These are phyloP conservation scores for Terrapene triunguis DNA, from an alignment of 2,113 vertebrate genomes.

Conservation along the genomic window DNA sequence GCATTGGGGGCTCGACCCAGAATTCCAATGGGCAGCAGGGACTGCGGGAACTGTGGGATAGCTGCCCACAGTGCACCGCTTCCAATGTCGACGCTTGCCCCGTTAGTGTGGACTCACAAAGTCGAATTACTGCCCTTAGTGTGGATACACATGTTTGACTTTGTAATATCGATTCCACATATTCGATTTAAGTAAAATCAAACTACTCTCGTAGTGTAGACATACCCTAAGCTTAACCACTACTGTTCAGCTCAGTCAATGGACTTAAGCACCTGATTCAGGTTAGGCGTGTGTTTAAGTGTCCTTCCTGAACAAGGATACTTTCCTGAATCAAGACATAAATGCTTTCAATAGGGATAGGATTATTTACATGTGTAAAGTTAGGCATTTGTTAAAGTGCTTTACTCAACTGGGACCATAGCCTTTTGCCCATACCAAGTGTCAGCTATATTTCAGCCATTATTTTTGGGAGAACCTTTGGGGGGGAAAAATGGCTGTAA, in stretches of 20 bases:
- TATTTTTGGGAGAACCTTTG: neutral
- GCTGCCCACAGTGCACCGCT: too few species aligned
- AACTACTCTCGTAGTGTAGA: too few species aligned
- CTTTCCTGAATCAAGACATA: neutral
- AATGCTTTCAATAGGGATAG: neutral
- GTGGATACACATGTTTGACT: too few species aligned
- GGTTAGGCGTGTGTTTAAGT: neutral
- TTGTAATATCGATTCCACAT: too few species aligned
- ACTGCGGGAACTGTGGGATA: too few species aligned
- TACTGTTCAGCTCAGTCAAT: neutral
- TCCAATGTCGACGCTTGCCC: too few species aligned
- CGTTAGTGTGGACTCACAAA: too few species aligned
- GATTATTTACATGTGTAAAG: neutral
- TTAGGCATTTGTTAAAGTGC: neutral
- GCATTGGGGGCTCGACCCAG: too few species aligned
- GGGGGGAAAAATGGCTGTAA: neutral
- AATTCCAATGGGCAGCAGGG: too few species aligned
- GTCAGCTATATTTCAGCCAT: neutral
- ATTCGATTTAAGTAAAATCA: too few species aligned
- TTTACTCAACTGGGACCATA: neutral
- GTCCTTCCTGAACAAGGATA: neutral
- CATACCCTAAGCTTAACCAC: neutral
- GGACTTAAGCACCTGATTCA: neutral
- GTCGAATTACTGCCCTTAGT: too few species aligned
- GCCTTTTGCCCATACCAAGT: neutral